phyloP scores from a whole-genome alignment of 2,888 invertebrate genomes.

The Spilosoma lubricipeda region DNA sequence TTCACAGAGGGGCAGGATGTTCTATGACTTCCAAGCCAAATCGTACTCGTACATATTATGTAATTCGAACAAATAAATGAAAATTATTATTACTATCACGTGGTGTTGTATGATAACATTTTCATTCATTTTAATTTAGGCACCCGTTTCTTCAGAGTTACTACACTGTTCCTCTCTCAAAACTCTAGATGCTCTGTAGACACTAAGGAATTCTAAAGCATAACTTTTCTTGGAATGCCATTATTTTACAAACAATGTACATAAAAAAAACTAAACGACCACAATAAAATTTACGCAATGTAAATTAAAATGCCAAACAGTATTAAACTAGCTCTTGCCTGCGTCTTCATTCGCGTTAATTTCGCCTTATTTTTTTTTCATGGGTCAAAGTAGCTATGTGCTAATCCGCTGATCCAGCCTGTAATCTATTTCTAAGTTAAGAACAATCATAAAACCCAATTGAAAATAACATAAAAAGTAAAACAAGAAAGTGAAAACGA shows the following conservation, averaged over 20 bases:
- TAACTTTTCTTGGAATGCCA: background rate
- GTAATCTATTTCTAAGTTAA: background rate
- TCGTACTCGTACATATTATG: too few species aligned
- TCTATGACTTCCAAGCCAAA: too few species aligned
- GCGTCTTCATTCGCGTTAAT: too few species aligned
- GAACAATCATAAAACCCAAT: background rate
- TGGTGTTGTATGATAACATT: background rate
- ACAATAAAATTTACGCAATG: background rate
- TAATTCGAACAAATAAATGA: too few species aligned
- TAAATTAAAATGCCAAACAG: background rate
- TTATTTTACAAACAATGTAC: background rate
- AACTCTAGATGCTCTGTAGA: background rate
- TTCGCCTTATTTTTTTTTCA: too few species aligned
- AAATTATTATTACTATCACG: too few species aligned
- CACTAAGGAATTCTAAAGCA: background rate
- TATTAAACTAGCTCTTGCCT: background rate
- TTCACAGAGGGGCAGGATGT: too few species aligned
- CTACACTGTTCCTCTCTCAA: background rate
- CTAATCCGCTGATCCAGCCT: too few species aligned
- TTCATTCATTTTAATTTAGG: background rate
- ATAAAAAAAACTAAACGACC: background rate
- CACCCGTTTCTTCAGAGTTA: background rate
- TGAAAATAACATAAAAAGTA: constrained; percentile 3
- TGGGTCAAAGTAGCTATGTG: too few species aligned
- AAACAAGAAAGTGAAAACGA: constrained; percentile 17